Percentiles rank a stretch among this genome's conserved stretches.
phyloP scores from a whole-genome alignment of 1,140 invertebrate species.

The Lamellibrachia luymesi region DNA sequence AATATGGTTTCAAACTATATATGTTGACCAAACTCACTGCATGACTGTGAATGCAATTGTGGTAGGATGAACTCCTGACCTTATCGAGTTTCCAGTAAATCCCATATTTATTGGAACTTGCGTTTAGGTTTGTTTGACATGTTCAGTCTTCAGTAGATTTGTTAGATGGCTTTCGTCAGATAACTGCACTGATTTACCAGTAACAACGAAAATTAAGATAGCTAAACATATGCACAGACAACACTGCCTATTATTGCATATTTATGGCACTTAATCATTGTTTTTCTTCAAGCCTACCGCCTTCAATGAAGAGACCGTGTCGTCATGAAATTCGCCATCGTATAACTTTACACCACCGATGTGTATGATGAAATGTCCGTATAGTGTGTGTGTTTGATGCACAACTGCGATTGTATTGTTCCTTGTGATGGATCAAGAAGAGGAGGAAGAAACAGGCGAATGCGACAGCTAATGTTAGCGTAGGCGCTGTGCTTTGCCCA shows the following conservation, averaged over 20 bases:
- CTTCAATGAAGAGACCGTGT: neutral
- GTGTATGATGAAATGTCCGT: neutral
- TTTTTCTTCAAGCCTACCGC: neutral
- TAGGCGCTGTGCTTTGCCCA: neutral
- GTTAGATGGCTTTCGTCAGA: neutral
- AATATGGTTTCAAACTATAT: neutral
- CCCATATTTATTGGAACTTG: neutral
- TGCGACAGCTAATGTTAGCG: neutral
- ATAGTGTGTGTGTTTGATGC: slow-evolving; percentile 2
- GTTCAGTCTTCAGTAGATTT: neutral
- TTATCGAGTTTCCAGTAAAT: neutral
- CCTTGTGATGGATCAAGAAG: neutral
- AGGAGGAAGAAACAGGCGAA: neutral
- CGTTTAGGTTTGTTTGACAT: neutral
- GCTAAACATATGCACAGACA: neutral
- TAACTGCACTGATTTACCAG: neutral
- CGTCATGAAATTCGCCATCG: neutral
- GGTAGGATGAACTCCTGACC: neutral
- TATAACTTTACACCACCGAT: slow-evolving; percentile 1
- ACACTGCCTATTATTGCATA: neutral
- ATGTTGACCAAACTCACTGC: neutral
- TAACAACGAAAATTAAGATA: neutral
- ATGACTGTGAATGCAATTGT: neutral
- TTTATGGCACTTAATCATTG: neutral
- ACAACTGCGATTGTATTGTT: neutral